Conservation (phyloP, 2,888 invertebrate species). For the Trichopria drosophilae region DNA sequence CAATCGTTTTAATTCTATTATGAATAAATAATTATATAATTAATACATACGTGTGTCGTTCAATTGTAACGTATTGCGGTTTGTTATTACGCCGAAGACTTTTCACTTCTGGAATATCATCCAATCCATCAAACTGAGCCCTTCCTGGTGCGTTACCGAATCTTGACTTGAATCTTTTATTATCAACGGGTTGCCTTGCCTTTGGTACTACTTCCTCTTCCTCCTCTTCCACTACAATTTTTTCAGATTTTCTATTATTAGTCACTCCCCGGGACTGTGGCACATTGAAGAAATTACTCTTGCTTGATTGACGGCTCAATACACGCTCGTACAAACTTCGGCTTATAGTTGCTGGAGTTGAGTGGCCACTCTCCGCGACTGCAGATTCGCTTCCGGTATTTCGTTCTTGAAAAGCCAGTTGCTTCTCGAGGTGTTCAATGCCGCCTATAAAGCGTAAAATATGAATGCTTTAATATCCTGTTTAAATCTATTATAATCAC, state of each 20-base stretch:
- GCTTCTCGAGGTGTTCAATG: conserved; percentile 82
- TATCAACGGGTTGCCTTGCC: conserved; percentile 12
- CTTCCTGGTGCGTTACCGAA: conserved; percentile 63
- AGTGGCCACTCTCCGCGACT: conserved; percentile 44
- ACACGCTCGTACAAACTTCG: conserved; percentile 78
- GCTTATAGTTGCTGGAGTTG: conserved; percentile 71
- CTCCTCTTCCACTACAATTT: conserved; percentile 25
- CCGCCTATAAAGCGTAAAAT: conserved; percentile 64
- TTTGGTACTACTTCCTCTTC: conserved; percentile 22
- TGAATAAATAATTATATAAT: too few relatives aligned
- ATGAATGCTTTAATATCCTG: background rate
- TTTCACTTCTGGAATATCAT: conserved; percentile 54
- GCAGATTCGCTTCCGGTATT: conserved; percentile 48
- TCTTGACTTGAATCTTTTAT: conserved; percentile 29
- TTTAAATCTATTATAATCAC: background rate
- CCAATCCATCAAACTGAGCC: conserved; percentile 60
- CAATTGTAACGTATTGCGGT: conserved; percentile 74
- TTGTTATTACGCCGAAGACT: conserved; percentile 58
- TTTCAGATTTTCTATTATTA: conserved; percentile 54
- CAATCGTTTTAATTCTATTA: too few relatives aligned
- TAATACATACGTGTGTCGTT: too few relatives aligned
- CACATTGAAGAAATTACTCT: conserved; percentile 33
- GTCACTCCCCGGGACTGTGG: conserved; percentile 29
- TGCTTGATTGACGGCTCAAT: conserved; percentile 58
- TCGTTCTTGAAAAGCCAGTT: conserved; percentile 65